These are phyloP conservation scores for Zosterops japonicus DNA, from an alignment of 2,113 vertebrate genomes.

Conservation along the genomic window DNA sequence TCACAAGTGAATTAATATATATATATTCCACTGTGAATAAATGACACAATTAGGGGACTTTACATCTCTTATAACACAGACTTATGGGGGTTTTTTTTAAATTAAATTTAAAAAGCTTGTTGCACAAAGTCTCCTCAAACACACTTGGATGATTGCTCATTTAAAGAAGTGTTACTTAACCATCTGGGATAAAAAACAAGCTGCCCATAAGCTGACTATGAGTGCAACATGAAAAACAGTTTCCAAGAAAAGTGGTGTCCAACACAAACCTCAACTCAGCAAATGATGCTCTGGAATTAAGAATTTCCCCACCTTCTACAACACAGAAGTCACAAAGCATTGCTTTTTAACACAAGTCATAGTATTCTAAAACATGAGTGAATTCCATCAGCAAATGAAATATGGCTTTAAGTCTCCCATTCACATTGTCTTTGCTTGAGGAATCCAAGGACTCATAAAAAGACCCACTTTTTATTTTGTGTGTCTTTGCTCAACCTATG, in stretches of 20 bases:
- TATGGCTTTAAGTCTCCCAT: not conserved
- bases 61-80: not conserved
- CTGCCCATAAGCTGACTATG: not conserved
- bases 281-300: not conserved
- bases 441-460: not conserved
- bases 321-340: not conserved
- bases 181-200: not conserved
- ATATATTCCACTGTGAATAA: not conserved
- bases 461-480: not conserved
- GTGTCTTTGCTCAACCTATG: not conserved
- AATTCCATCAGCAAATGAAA: not conserved
- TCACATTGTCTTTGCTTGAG: not conserved
- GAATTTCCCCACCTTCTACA: not conserved
- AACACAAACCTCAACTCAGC: not conserved
- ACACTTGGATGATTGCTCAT: not conserved
- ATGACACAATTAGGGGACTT: not conserved
- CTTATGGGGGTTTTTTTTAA: accelerated
- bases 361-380: not conserved
- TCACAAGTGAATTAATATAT: not conserved
- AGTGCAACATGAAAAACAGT: not conserved
- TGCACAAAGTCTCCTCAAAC: not conserved
- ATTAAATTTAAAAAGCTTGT: not conserved
- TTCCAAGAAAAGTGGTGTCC: not conserved
- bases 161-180: not conserved
- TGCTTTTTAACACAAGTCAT: not conserved